phyloP scores from a whole-genome alignment of 2,888 invertebrate genomes.

The Strigamia transsilvanica region DNA sequence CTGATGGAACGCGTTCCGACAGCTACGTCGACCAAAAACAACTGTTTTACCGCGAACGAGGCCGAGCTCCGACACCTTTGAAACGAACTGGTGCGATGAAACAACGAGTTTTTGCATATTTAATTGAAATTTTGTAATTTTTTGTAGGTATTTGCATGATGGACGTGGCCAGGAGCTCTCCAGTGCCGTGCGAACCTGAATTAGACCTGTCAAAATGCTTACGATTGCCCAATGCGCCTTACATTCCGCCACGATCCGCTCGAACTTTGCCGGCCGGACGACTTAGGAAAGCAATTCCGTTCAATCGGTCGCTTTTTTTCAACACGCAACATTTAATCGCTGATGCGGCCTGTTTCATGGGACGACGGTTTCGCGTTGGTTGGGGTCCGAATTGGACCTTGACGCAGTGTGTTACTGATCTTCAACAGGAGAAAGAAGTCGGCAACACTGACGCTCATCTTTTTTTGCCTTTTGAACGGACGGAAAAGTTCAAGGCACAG shows the following conservation, averaged over 20 bases:
- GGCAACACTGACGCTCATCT: not conserved
- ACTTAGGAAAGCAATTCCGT: conserved; percentile 54
- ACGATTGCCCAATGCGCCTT: conserved; percentile 9
- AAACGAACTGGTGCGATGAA: not conserved
- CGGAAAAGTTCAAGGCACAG: not conserved
- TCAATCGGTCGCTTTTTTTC: conserved; percentile 61
- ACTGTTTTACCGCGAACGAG: not conserved
- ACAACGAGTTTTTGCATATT: not conserved
- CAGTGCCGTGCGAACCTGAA: not conserved
- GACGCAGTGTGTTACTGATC: conserved; percentile 64
- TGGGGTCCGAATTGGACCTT: conserved; percentile 76
- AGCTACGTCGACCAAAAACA: not conserved
- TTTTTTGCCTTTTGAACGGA: not conserved
- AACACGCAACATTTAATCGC: conserved; percentile 60
- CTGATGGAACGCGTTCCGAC: not conserved
- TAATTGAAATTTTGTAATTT: not conserved
- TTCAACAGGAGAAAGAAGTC: not conserved
- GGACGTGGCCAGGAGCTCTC: not conserved
- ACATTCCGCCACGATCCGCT: conserved; percentile 55
- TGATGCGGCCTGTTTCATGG: conserved; percentile 65
- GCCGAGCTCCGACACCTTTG: not conserved
- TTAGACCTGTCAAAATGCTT: conserved; percentile 20
- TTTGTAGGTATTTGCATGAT: not conserved
- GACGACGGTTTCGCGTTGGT: conserved; percentile 72
- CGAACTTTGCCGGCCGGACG: not conserved